These are phyloP conservation scores for Ormyrus thymus DNA, from an alignment of 2,888 invertebrate genomes.

Conservation along the genomic window DNA sequence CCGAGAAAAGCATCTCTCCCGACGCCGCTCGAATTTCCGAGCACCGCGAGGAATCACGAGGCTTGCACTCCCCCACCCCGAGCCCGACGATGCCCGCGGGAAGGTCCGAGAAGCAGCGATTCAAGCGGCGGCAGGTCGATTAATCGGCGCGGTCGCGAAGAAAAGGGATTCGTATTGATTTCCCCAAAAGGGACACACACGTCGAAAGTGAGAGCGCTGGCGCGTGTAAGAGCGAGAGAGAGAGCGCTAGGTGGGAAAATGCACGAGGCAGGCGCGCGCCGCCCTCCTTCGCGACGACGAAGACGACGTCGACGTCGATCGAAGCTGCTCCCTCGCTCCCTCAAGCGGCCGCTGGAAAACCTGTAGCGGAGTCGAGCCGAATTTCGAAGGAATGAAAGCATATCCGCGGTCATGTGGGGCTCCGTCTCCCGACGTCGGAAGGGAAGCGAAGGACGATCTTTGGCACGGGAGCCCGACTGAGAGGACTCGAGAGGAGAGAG, in stretches of 20 bases:
- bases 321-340: constrained; percentile 6
- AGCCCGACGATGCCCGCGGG: constrained; percentile 8
- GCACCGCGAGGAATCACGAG: too few species aligned
- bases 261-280: constrained; percentile 49
- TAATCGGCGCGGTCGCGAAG: constrained; percentile 56
- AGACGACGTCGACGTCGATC: constrained; percentile 50
- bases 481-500: too few species aligned
- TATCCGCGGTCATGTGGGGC: too few species aligned
- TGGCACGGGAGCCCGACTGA: too few species aligned
- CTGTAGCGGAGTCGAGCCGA: constrained; percentile 5
- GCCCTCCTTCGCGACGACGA: constrained; percentile 44
- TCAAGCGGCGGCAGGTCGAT: constrained; percentile 37
- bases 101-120: not conserved
- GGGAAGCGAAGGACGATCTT: too few species aligned
- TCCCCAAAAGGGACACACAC: constrained; percentile 61
- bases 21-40: too few species aligned
- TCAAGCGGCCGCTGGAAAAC: not conserved
- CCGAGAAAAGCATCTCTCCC: too few species aligned
- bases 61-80: not conserved
- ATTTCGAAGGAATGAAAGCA: too few species aligned
- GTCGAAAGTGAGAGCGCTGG: constrained; percentile 20
- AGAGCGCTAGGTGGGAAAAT: constrained; percentile 40
- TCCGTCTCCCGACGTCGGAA: too few species aligned
- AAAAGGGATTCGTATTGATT: constrained; percentile 72
- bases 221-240: constrained; percentile 6